phyloP scores from a whole-genome alignment of 2,113 vertebrate genomes.

The Merops nubicus region DNA sequence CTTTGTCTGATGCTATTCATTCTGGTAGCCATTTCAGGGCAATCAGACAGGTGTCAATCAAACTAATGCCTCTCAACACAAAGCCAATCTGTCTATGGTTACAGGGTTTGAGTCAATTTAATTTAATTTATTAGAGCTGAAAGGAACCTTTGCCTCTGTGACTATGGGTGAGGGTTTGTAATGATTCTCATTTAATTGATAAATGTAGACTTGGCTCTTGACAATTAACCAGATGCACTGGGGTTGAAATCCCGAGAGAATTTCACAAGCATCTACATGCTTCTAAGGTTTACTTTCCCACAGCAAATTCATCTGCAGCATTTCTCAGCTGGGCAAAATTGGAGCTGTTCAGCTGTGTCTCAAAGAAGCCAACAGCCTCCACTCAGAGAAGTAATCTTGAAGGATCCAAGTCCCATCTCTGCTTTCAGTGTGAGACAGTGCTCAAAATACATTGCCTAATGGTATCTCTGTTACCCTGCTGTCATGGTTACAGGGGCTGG shows the following conservation, averaged over 20 bases:
- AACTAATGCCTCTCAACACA: constrained; percentile 46
- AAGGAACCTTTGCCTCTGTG: constrained; percentile 57
- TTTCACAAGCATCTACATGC: background rate
- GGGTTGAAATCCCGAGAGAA: background rate
- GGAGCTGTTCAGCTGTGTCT: background rate
- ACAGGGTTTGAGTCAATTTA: constrained; percentile 58
- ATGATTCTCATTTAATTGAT: constrained; percentile 64
- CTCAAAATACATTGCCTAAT: background rate
- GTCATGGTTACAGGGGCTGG: too few species aligned
- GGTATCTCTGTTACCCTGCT: background rate
- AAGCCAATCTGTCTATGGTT: constrained; percentile 33
- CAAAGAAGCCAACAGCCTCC: background rate
- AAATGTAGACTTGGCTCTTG: constrained; percentile 52
- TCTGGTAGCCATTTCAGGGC: background rate
- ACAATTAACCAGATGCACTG: constrained; percentile 25
- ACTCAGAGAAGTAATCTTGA: background rate
- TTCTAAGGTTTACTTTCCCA: constrained; percentile 16
- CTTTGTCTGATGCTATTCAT: background rate
- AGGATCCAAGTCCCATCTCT: background rate
- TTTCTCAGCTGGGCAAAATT: background rate
- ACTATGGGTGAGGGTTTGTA: constrained; percentile 54
- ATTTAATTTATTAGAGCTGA: constrained; percentile 65
- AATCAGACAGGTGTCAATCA: constrained; percentile 57
- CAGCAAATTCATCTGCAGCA: background rate
- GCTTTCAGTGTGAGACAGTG: background rate